Base-by-base conservation (phyloP, 1,140 invertebrate species). In the Dryas iulia region DNA sequence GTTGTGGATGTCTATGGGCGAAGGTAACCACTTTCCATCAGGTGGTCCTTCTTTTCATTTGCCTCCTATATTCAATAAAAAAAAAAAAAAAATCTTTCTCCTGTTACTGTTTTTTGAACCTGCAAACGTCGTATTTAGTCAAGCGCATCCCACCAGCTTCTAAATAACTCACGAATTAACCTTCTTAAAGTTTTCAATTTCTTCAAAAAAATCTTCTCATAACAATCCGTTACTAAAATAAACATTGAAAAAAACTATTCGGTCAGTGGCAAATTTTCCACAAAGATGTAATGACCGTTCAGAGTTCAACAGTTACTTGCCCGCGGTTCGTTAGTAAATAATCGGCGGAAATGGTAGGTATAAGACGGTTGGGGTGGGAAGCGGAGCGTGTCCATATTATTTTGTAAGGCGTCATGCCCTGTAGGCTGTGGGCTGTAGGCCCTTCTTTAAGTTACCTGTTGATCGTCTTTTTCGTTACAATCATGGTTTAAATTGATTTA, bases 271-370 rank as follows among this genome's bases (percentile, higher is more conserved):
- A 47, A 7, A 47, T 47, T 47, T 47, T 47, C 39, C 18, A 47
- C 64, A 65, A 6, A 47, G 63, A 66, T 60, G 23, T 59, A 56
- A 58, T 56, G 72, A 70, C 67, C 63, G 59, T 79, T 72, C 65
- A 74, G 73, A 82, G 83, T 83, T 85, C 84, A 86, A 73, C 68
- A 74, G 77, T 67, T 74, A 81, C 61, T 74, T 75, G n/a, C n/a
- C n/a, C n/a, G n/a, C n/a, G n/a, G 78, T 82, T 79, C 71, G 69
- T 56, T 67, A 58, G 70, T 56, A 70, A 66, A 83, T 87, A 87
- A 87, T 83, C 61, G 78, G 54, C 84, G 84, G 84, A 87, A 87
- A 76, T 73, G 69, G 66, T 73, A 74, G 74, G 74, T 80, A 76
- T 74, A 60, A 60, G 60, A 52, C 72, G 74, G n/a, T n/a, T n/a